Base-by-base conservation (phyloP, 2,888 invertebrate genomes). In the Chrysina gloriosa region DNA sequence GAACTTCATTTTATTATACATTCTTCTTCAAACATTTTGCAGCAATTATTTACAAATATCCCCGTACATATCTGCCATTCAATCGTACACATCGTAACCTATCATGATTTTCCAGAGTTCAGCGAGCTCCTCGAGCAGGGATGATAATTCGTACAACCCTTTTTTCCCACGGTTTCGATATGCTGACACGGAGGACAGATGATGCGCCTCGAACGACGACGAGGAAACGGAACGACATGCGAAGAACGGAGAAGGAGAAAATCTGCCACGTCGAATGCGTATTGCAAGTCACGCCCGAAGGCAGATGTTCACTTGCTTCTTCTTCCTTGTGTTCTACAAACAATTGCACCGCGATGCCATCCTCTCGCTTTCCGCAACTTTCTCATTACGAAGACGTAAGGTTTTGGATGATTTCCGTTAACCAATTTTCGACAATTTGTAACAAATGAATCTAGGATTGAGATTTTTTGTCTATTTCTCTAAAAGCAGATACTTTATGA, bases 201-300 rank as follows among this genome's bases (percentile, higher is more conserved):
- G 50, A 50, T 50, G 50, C 50, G 21, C 29, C 50, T 50, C 21
- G 27, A 9, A 29, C 45, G 45, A 21, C n/a, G 9, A 45, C 45
- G 21, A 50, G 27, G 29, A 50, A 19, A 16, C 11, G 29, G 50
- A 50, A 21, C 19, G 50, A 50, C 29, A 50, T n/a, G n/a, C n/a
- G 14, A 50, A 16, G 25, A 11, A 21, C 27, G 27, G 27, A 14
- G 23, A 48, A 9, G 21, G 50, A 58, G 39, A 63, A 50, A 56
- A 65, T 65, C 65, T 56, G 65, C 65, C 65, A 54, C 54, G 29
- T 56, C 56, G 29, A 31, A 45, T 45, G 65, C 45, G 71, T 74
- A 79, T 79, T 78, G 79, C 81, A 78, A 81, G 81, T 81, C 80
- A 81, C 80, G 79, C 75, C 75, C 72, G 73, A 70, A 47, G 76